These are phyloP conservation scores for Tenualosa thibaudeaui DNA, from an alignment of 2,797 vertebrate species.

Conservation along the genomic window DNA sequence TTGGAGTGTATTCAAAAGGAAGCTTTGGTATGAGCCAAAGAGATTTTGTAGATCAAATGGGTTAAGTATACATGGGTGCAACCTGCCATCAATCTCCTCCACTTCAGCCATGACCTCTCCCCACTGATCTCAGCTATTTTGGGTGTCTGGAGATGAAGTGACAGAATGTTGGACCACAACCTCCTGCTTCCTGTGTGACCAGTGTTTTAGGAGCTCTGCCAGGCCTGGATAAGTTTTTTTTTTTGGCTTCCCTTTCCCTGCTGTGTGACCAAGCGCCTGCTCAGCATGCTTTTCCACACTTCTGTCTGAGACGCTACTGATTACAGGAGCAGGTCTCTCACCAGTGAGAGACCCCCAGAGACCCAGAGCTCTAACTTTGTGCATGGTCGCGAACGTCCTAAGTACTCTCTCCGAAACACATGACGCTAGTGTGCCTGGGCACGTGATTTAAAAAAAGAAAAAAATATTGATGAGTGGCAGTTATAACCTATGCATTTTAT, in stretches of 20 bases:
- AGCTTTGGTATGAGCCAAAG: background rate
- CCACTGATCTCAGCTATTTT: conserved; percentile 60
- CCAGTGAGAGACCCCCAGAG: background rate
- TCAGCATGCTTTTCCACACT: conserved; percentile 21
- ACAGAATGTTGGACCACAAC: conserved; percentile 56
- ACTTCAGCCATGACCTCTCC: conserved; percentile 35
- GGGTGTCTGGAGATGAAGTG: conserved; percentile 59
- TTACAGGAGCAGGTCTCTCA: background rate
- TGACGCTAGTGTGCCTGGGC: background rate
- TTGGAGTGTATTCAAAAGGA: background rate
- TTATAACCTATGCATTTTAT: background rate
- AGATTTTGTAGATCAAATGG: background rate
- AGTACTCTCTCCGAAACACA: background rate
- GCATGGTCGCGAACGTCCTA: background rate
- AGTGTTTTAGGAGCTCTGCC: conserved; percentile 23
- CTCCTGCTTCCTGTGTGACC: conserved; percentile 53
- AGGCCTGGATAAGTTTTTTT: conserved; percentile 23
- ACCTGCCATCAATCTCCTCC: conserved; percentile 17
- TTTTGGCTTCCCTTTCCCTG: conserved; percentile 7
- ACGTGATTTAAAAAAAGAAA: too few relatives aligned
- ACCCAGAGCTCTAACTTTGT: background rate
- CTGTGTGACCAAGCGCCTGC: background rate
- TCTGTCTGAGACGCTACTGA: background rate
- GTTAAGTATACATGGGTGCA: background rate
- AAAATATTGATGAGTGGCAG: background rate